phyloP scores from a whole-genome alignment of 2,888 invertebrate genomes.

The Hoplodrina ambigua region DNA sequence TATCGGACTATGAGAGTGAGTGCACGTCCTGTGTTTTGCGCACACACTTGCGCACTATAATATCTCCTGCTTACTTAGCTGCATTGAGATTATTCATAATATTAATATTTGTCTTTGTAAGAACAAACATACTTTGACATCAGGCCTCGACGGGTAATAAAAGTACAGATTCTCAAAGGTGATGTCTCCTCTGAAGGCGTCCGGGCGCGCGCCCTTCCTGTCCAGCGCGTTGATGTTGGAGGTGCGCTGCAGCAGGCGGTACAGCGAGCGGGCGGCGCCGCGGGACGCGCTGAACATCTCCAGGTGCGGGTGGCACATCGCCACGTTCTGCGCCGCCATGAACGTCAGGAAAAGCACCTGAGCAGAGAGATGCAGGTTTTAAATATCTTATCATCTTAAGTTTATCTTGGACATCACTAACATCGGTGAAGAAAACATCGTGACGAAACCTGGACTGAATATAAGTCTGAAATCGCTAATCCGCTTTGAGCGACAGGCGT shows the following conservation, averaged over 20 bases:
- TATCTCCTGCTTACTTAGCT: too few relatives aligned
- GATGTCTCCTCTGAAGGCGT: slow-evolving; percentile 91
- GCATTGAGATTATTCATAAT: too few relatives aligned
- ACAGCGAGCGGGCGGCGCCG: slow-evolving; percentile 94
- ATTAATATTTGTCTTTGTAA: too few relatives aligned
- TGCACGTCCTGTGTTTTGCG: too few relatives aligned
- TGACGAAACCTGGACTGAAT: too few relatives aligned
- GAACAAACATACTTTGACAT: slow-evolving; percentile 90
- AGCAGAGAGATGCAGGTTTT: not conserved
- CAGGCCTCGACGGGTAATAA: slow-evolving; percentile 94
- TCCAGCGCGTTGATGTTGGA: slow-evolving; percentile 77
- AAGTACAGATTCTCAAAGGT: slow-evolving; percentile 93
- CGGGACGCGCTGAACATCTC: slow-evolving; percentile 93
- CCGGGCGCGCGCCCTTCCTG: slow-evolving; percentile 87
- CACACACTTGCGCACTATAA: too few relatives aligned
- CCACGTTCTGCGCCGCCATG: slow-evolving; percentile 94
- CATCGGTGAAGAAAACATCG: too few relatives aligned
- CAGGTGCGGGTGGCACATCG: slow-evolving; percentile 93
- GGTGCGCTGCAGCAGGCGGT: slow-evolving; percentile 92
- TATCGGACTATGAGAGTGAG: too few relatives aligned
- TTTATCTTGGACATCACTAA: too few relatives aligned
- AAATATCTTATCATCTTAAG: too few relatives aligned
- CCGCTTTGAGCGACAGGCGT: too few relatives aligned
- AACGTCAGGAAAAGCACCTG: slow-evolving; percentile 94
- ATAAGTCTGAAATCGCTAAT: too few relatives aligned